Evolutionary conservation across 2,797 vertebrate genomes (phyloP).

Genomic region (Pseudomugil gertrudae): DNA sequence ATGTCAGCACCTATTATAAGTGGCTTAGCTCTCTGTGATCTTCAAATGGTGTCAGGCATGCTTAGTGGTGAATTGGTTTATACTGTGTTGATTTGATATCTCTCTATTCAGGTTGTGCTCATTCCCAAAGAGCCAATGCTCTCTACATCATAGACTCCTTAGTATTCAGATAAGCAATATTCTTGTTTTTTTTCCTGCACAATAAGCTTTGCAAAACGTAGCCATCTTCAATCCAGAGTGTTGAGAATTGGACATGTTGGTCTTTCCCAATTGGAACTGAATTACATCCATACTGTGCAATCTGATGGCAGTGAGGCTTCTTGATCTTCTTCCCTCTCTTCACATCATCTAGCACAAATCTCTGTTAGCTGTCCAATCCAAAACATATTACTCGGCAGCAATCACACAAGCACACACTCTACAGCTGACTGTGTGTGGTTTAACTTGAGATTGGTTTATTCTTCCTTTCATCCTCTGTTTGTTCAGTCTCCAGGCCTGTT

Average conservation of each 20-base stretch:
- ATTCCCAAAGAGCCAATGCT: conserved; percentile 34
- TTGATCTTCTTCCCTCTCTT: conserved; percentile 12
- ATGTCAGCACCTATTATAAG: conserved; percentile 54
- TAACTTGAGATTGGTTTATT: conserved; percentile 34
- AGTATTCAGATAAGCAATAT: conserved; percentile 39
- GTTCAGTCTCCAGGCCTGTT: conserved; percentile 88
- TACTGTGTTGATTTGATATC: conserved; percentile 37
- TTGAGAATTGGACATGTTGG: background rate
- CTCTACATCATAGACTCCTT: conserved; percentile 45
- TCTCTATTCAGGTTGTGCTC: conserved; percentile 46
- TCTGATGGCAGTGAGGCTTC: background rate
- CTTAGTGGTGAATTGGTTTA: conserved; percentile 48
- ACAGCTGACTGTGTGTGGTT: conserved; percentile 11
- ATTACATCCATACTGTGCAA: conserved; percentile 21
- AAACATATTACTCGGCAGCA: conserved; percentile 21
- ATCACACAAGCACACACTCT: background rate
- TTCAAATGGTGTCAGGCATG: conserved; percentile 50
- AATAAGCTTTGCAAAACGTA: conserved; percentile 5
- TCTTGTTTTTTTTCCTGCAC: conserved; percentile 13
- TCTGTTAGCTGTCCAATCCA: conserved; percentile 20
- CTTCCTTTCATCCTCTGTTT: conserved; percentile 44
- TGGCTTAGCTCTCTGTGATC: conserved; percentile 48
- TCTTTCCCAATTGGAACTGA: conserved; percentile 10
- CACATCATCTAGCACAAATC: background rate
- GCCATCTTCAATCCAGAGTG: background rate